Percentiles rank a stretch among this genome's conserved stretches.
phyloP scores from a whole-genome alignment of 2,113 vertebrate genomes.

The Barnardius zonarius region DNA sequence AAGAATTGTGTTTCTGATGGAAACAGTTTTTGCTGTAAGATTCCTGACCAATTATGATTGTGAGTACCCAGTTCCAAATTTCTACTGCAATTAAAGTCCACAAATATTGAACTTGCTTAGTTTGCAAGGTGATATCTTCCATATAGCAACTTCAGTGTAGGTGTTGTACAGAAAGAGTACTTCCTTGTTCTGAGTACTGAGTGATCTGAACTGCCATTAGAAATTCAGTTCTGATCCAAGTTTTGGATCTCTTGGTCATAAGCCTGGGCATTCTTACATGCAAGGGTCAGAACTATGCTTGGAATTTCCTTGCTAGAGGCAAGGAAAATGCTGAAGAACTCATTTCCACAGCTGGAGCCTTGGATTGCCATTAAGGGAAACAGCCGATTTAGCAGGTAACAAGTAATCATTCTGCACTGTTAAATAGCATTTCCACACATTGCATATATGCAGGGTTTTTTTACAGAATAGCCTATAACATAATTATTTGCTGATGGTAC shows the following conservation, averaged over 20 bases:
- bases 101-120: neutral
- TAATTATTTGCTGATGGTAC: neutral
- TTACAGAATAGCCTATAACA: neutral
- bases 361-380: neutral
- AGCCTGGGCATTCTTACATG: neutral
- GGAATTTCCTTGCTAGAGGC: neutral
- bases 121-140: neutral
- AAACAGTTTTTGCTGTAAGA: neutral
- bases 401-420: neutral
- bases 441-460: neutral
- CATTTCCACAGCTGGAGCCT: neutral
- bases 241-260: neutral
- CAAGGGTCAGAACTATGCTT: neutral
- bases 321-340: neutral
- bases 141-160: neutral
- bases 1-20: neutral
- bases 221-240: neutral
- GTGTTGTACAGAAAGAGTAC: neutral
- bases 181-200: neutral
- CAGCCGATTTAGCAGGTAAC: neutral
- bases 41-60: neutral
- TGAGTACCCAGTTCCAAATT: neutral
- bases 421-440: neutral
- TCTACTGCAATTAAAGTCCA: neutral
- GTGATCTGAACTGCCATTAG: neutral